Conservation (phyloP, 2,888 invertebrate species). For the Tricholauxania praeusta region DNA sequence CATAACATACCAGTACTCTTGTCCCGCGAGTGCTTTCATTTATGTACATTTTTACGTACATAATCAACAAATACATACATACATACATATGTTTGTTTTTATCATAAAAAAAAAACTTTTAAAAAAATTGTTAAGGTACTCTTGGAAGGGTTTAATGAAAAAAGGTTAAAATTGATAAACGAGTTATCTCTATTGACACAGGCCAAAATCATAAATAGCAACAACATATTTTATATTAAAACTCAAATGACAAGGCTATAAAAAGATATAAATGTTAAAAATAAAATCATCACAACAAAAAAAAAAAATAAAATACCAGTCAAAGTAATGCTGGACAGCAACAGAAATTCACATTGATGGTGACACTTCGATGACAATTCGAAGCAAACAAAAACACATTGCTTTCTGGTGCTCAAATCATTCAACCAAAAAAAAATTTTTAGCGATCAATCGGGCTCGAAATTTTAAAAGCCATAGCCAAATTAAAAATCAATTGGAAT, state of each 20-base stretch:
- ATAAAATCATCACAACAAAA: neutral
- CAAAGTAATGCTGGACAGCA: neutral
- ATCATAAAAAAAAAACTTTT: neutral
- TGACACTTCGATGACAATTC: neutral
- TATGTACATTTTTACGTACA: neutral
- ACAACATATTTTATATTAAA: neutral
- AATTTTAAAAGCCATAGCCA: neutral
- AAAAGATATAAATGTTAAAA: neutral
- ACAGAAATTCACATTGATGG: neutral
- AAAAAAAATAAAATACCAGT: neutral
- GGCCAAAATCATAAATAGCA: conserved; percentile 1
- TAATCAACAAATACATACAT: neutral
- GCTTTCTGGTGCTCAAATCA: neutral
- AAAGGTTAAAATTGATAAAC: neutral
- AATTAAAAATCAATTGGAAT: neutral
- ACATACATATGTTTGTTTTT: neutral
- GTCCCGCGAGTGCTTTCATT: no score
- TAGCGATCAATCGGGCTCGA: neutral
- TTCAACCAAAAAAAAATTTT: no score
- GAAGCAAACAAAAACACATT: conserved; percentile 1
- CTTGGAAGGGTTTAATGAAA: no score
- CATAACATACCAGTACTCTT: no score
- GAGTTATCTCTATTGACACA: neutral
- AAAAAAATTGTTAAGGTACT: neutral
- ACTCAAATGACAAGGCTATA: neutral